Base-by-base conservation (phyloP, 2,113 vertebrate genomes). In the Cryptomyrus ogoouensis region DNA sequence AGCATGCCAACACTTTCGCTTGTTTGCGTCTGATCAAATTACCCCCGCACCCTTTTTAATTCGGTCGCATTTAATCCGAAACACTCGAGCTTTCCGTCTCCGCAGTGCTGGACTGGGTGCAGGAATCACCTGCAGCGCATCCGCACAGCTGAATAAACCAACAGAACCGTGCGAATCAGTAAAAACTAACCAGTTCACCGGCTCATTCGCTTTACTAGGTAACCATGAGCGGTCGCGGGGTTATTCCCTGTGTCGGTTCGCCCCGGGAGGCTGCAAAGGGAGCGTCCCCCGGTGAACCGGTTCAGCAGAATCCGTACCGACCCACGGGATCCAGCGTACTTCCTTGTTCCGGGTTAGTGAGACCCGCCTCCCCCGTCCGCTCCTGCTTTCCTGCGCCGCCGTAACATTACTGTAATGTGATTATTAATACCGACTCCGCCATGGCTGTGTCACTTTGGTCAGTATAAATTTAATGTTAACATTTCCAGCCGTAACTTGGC, bases 341-440 rank as follows among this genome's bases (percentile, higher is more conserved):
- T 95, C 91, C 90, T 91, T 91, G 91, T 95, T 95, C 94, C 94
- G 94, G 94, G 93, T 85, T 94, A 92, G 92, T 66, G 46, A 85
- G 19, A n/a, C 58, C n/a, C 58, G 58, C 58, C 52, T 53, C 44
- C 77, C 31, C 77, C 13, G 77, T 42, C 77, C 12, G n/a, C 1
- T 80, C n/a, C 2, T 15, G 21, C 27, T 27, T 31, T 24, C 24
- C 56, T 8, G 56, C 56, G 56, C 56, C 56, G 21, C 56, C 21
- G 56, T n/a, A 62, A 9, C 35, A 39, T 39, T 39, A 35, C 27
- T 35, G 66, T 62, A 66, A 66, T 3, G n/a, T 66, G 58, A 27
- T 66, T 66, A 66, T 77, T 80, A 80, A 80, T 42, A 80, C 74
- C n/a, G 62, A 70, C 56, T 9, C 24, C 8, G 56, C 24, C 24